Percentiles rank a stretch among this genome's conserved stretches.
These are phyloP conservation scores for Oscheius sp. DNA, from an alignment of 2,888 invertebrate species.

Conservation along the genomic window DNA sequence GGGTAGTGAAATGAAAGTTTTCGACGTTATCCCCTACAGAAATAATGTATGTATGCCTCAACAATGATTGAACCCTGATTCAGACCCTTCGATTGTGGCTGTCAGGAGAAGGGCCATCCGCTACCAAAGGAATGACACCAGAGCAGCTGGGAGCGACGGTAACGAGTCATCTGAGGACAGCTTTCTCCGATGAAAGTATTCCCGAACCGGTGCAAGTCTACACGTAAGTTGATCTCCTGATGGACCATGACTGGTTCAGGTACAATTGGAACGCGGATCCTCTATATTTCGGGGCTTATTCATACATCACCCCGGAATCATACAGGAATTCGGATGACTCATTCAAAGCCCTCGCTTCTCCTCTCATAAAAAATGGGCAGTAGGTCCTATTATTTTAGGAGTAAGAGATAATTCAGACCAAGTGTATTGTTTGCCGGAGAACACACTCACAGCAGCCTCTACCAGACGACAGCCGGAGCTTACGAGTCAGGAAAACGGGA, in stretches of 20 bases:
- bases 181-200: slow-evolving; percentile 8
- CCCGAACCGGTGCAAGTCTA: slow-evolving; percentile 16
- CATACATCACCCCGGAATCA: slow-evolving; percentile 38
- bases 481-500: slow-evolving; percentile 46
- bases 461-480: slow-evolving; percentile 52
- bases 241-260: slow-evolving; percentile 5
- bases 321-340: slow-evolving; percentile 10
- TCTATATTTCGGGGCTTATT: slow-evolving; percentile 47
- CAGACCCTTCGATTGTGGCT: slow-evolving; percentile 24
- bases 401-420: neutral
- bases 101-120: slow-evolving; percentile 24
- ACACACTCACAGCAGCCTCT: slow-evolving; percentile 46
- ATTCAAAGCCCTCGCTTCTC: slow-evolving; percentile 17
- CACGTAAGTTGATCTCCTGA: neutral
- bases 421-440: slow-evolving; percentile 49
- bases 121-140: neutral
- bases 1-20: neutral
- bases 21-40: neutral
- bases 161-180: slow-evolving; percentile 22
- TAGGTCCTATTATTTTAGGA: slow-evolving; percentile 7
- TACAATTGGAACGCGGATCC: slow-evolving; percentile 48
- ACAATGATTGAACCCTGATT: neutral
- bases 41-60: too few relatives aligned
- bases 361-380: slow-evolving; percentile 11
- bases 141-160: neutral